Base-by-base conservation (phyloP, 2,888 invertebrate genomes). In the Leucoma salicis region DNA sequence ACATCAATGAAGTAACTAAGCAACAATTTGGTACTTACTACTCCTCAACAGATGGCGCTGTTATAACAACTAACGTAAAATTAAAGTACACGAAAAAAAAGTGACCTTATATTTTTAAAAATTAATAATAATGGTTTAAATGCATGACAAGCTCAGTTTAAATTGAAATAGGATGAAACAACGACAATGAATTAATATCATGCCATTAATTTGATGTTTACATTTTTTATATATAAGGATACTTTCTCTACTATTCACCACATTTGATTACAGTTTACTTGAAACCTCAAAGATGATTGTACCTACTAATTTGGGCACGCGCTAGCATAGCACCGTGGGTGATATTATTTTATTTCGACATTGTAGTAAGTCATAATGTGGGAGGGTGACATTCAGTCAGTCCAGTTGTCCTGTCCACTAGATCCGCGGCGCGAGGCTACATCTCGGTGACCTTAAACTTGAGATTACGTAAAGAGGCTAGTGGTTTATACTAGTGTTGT, bases 371-470 rank as follows among this genome's bases (percentile, higher is more conserved):
- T 18, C 21, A 16, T 25, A 43, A 37, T 43, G 50, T 57, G 49
- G 60, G 50, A 43, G 49, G 42, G 42, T 42, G 49, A 39, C 42
- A 56, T 61, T 65, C 57, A 52, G 57, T 65, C 57, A 52, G 57
- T 53, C 24, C 57, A 46, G 38, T 50, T 53, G 63, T 58, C 58
- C 8, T 48, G 38, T 29, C 38, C 43, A 34, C 38, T 47, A n/a
- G n/a, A 27, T 7, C 7, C 59, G 57, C 53, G 43, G 45, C 51
- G 48, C 55, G 56, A 49, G 53, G 50, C 51, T 53, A 57, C 69
- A 66, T 62, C 72, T 66, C 59, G 64, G 46, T 63, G 81, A 61
- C 82, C 83, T 83, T 82, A 82, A 83, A 83, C 84, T 82, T 82
- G 80, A 44, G 63, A 47, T 80, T 77, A 81, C 76, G 78, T 79